These are phyloP conservation scores for Sinodicranocentrus sp. DNA, from an alignment of 2,888 invertebrate genomes.

Conservation along the genomic window DNA sequence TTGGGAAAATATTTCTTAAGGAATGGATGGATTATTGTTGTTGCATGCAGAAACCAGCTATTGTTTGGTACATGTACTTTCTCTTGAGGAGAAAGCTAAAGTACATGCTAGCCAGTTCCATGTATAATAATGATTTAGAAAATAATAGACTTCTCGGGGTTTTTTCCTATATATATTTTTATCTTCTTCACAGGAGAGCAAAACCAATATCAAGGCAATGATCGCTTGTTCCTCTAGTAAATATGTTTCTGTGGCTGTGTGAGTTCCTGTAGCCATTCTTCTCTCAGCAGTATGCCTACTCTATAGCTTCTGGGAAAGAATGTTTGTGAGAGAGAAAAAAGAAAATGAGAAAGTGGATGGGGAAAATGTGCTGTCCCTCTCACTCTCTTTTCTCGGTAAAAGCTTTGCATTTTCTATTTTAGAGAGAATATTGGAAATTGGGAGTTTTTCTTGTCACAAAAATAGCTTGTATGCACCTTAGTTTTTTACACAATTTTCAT, in stretches of 20 bases:
- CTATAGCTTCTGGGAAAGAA: too few relatives aligned
- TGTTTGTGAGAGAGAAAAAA: neutral
- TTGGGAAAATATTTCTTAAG: too few relatives aligned
- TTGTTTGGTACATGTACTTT: too few relatives aligned
- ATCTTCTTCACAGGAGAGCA: slow-evolving; percentile 23
- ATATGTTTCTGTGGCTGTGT: too few relatives aligned
- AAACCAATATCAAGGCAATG: slow-evolving; percentile 33
- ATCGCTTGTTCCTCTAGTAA: too few relatives aligned
- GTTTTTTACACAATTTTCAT: neutral
- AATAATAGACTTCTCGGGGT: too few relatives aligned
- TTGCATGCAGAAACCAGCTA: too few relatives aligned
- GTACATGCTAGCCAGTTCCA: too few relatives aligned
- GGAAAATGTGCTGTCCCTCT: too few relatives aligned
- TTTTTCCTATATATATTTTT: neutral
- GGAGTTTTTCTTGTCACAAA: slow-evolving; percentile 17
- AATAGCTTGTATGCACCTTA: neutral
- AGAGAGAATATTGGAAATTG: slow-evolving; percentile 26
- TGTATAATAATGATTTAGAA: slow-evolving; percentile 1
- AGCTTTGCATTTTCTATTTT: neutral
- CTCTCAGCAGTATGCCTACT: slow-evolving; percentile 26
- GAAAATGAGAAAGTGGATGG: neutral
- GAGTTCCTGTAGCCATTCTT: slow-evolving; percentile 29
- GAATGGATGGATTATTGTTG: too few relatives aligned
- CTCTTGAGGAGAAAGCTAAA: neutral
- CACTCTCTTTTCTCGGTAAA: too few relatives aligned